These are phyloP conservation scores for Calosoma granatense DNA, from an alignment of 1,140 invertebrate genomes.

Conservation along the genomic window DNA sequence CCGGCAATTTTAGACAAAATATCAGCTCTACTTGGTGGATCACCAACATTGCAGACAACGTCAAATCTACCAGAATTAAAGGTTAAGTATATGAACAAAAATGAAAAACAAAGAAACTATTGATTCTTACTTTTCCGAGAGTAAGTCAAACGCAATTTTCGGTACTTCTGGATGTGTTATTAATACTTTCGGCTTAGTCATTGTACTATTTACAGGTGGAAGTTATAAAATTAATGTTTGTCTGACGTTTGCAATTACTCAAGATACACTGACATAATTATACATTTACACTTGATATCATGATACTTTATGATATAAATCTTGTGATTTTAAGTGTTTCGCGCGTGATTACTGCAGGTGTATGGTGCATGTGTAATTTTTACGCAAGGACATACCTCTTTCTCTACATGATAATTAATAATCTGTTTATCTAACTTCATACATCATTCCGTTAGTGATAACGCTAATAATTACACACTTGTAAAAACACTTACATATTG, in stretches of 20 bases:
- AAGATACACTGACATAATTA: background rate
- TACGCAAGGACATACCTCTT: background rate
- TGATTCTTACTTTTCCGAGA: conserved; percentile 22
- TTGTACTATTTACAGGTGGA: background rate
- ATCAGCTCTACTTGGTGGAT: conserved; percentile 13
- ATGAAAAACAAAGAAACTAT: conserved; percentile 10
- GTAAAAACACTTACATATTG: too few species aligned
- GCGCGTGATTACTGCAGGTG: background rate
- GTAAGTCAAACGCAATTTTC: conserved; percentile 21
- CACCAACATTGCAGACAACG: conserved; percentile 20
- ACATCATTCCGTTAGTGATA: too few species aligned
- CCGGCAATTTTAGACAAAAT: conserved; percentile 23
- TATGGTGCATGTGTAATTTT: background rate
- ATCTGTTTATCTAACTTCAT: too few species aligned
- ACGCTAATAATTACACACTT: too few species aligned
- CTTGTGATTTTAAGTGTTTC: background rate
- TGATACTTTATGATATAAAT: background rate
- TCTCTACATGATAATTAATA: too few species aligned
- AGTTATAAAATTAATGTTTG: background rate
- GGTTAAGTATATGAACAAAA: conserved; percentile 5
- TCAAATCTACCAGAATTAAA: conserved; percentile 23
- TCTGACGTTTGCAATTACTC: background rate
- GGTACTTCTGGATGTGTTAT: conserved; percentile 24
- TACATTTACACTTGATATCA: background rate
- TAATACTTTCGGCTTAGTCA: conserved; percentile 21